A percentile compares a stretch with the other conserved stretches of the same genome.
phyloP scores from a whole-genome alignment of 2,113 vertebrate species.

The Psammodynastes pulverulentus region DNA sequence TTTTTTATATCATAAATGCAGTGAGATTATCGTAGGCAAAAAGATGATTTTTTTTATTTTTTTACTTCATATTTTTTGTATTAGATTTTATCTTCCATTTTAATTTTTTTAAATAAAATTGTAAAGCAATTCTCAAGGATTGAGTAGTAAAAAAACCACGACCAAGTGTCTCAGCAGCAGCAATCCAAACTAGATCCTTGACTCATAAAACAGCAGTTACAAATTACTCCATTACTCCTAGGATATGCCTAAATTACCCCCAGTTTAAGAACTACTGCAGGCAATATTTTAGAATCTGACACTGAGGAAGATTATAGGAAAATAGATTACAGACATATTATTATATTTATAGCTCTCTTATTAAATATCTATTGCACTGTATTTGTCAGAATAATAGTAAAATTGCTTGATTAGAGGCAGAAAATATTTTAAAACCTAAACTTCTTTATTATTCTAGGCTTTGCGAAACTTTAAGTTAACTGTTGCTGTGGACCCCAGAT shows the following conservation, averaged over 20 bases:
- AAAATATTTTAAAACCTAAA: background rate
- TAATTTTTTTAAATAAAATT: background rate
- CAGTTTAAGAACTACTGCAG: background rate
- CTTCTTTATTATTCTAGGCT: conserved; percentile 69
- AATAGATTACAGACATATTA: background rate
- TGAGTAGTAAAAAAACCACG: background rate
- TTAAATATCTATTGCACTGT: background rate
- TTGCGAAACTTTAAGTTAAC: conserved; percentile 94
- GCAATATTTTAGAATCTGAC: background rate
- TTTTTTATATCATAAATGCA: background rate
- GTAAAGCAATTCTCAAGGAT: background rate
- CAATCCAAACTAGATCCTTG: background rate
- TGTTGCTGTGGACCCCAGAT: conserved; percentile 94
- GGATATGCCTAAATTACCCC: background rate
- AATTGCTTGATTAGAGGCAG: background rate
- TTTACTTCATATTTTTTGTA: background rate
- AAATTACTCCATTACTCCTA: background rate
- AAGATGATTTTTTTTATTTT: background rate
- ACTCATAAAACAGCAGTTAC: background rate
- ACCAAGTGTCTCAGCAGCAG: background rate
- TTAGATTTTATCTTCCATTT: background rate
- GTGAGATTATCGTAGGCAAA: background rate
- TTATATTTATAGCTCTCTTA: background rate
- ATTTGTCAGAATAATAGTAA: background rate
- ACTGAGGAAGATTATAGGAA: background rate